Percentiles rank a stretch among this genome's conserved stretches.
phyloP scores from a whole-genome alignment of 2,113 vertebrate genomes.

The Otis tarda region DNA sequence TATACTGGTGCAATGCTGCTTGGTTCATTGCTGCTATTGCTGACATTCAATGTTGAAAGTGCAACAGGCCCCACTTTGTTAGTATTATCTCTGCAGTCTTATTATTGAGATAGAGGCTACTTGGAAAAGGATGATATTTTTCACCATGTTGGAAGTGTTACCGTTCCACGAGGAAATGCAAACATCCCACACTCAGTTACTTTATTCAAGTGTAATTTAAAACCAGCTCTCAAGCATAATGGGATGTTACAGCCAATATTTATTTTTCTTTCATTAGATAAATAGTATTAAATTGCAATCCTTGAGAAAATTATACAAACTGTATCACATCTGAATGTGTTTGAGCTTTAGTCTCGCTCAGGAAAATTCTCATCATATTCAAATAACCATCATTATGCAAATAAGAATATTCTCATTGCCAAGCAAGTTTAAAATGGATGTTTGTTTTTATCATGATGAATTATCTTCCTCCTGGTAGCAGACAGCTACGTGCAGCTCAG shows the following conservation, averaged over 20 bases:
- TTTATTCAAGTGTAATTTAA: slow-evolving; percentile 48
- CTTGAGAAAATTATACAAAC: slow-evolving; percentile 67
- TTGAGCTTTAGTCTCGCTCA: slow-evolving; percentile 63
- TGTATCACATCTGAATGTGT: slow-evolving; percentile 58
- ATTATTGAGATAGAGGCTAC: not conserved
- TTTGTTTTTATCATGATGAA: slow-evolving; percentile 69
- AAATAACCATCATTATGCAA: slow-evolving; percentile 75
- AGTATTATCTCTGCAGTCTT: not conserved
- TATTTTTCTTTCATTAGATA: slow-evolving; percentile 74
- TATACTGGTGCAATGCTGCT: not conserved
- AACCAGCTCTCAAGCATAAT: slow-evolving; percentile 40
- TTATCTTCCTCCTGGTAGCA: slow-evolving; percentile 36
- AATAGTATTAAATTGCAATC: slow-evolving; percentile 74
- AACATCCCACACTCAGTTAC: slow-evolving; percentile 1
- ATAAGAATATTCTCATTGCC: slow-evolving; percentile 55
- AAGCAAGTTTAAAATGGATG: slow-evolving; percentile 55
- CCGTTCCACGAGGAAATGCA: slow-evolving; percentile 9
- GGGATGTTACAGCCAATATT: slow-evolving; percentile 69
- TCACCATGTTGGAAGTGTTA: slow-evolving; percentile 29
- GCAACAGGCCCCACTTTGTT: not conserved
- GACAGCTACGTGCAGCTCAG: not conserved
- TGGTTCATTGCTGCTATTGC: not conserved
- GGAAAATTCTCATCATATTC: slow-evolving; percentile 68
- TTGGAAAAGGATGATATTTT: not conserved
- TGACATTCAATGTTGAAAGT: not conserved